Conservation (phyloP, 2,888 invertebrate species). For the Dryobota labecula region DNA sequence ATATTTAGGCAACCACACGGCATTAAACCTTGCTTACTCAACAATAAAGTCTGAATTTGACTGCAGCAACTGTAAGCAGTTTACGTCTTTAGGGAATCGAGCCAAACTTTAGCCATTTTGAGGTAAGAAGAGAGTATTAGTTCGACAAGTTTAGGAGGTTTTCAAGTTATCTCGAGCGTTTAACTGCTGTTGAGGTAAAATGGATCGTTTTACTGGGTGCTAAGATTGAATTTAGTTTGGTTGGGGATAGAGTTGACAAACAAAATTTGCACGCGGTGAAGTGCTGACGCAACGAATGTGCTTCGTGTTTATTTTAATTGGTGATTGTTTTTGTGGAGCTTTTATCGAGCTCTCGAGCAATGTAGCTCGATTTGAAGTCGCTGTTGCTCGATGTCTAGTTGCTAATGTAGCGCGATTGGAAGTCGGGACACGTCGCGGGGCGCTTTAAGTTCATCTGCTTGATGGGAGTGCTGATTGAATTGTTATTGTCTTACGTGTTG, state of each 20-base stretch:
- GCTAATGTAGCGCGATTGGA: constrained; percentile 41
- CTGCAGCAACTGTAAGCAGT: constrained; percentile 60
- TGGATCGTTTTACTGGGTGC: constrained; percentile 49
- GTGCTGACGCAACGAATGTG: constrained; percentile 75
- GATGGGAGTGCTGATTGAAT: constrained; percentile 47
- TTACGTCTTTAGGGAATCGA: constrained; percentile 70
- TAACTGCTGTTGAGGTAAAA: constrained; percentile 63
- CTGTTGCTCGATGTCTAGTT: constrained; percentile 49
- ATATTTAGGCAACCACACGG: constrained; percentile 56
- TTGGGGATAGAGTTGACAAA: constrained; percentile 63
- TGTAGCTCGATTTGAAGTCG: constrained; percentile 49
- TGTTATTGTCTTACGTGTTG: constrained; percentile 51
- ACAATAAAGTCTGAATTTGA: constrained; percentile 72
- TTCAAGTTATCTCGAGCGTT: constrained; percentile 80
- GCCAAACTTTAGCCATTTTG: constrained; percentile 84
- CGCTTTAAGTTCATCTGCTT: constrained; percentile 53
- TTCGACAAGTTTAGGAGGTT: constrained; percentile 86
- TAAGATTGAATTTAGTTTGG: constrained; percentile 63
- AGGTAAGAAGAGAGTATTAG: constrained; percentile 87
- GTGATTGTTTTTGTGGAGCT: constrained; percentile 65
- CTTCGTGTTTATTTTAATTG: constrained; percentile 75
- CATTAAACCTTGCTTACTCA: constrained; percentile 63
- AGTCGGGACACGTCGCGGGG: constrained; percentile 43
- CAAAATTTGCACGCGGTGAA: constrained; percentile 71
- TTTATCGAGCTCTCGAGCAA: constrained; percentile 57